Evolutionary conservation across 2,113 vertebrate species (phyloP).

Genomic region (Synodontis membranacea): DNA sequence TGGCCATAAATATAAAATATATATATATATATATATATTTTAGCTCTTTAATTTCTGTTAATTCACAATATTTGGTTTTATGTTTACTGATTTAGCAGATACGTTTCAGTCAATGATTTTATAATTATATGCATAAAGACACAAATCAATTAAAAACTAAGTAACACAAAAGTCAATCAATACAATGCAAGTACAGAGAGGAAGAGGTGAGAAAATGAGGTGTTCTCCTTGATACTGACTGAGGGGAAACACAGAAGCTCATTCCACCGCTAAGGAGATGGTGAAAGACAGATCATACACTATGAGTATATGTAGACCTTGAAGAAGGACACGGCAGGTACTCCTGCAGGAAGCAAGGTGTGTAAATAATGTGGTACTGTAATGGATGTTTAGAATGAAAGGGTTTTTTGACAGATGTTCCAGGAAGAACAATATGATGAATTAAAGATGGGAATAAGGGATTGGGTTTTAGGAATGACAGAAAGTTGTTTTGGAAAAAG

Average conservation of each 20-base stretch:
- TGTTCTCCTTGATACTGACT: neutral
- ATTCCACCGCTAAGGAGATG: neutral
- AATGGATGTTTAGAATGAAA: no score
- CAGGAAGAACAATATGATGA: neutral
- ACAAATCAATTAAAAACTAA: no score
- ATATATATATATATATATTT: no score
- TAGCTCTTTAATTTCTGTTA: no score
- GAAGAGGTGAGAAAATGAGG: neutral
- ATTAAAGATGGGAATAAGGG: neutral
- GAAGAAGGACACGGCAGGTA: neutral
- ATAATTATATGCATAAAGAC: neutral
- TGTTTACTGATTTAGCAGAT: no score
- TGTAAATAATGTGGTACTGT: neutral
- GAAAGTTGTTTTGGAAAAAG: conserved; percentile 11
- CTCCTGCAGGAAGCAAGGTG: neutral
- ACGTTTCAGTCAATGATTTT: neutral
- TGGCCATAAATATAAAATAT: no score
- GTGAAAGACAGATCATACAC: neutral
- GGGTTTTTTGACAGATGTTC: neutral
- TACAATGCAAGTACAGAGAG: neutral
- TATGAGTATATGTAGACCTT: neutral
- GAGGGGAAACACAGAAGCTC: neutral
- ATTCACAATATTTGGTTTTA: neutral
- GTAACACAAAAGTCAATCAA: neutral
- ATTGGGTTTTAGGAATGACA: neutral